Percentiles rank a stretch among this genome's conserved stretches.
phyloP scores from a whole-genome alignment of 1,140 invertebrate species.

The Bombyx mandarina region DNA sequence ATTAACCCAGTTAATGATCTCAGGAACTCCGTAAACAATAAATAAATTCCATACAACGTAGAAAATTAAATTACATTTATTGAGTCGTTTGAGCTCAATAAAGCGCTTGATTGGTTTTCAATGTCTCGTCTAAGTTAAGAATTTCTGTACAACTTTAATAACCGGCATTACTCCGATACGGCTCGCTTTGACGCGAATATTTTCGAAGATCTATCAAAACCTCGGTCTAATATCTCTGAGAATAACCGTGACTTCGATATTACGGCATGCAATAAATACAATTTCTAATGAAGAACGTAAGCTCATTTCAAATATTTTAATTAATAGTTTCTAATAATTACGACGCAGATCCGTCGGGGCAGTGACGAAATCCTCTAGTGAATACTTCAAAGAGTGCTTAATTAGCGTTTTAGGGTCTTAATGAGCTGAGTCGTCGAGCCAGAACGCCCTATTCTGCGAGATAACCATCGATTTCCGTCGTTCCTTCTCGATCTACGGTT shows the following conservation, averaged over 20 bases:
- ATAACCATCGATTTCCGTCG: background rate
- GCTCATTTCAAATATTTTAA: background rate
- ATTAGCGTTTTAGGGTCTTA: slow-evolving; percentile 52
- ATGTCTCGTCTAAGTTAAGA: slow-evolving; percentile 6
- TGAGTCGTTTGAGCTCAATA: slow-evolving; percentile 1
- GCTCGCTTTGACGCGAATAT: slow-evolving; percentile 10
- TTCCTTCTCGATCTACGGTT: too few species aligned
- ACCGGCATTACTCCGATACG: slow-evolving; percentile 11
- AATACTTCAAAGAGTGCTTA: slow-evolving; percentile 50
- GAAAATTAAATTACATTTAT: slow-evolving; percentile 10
- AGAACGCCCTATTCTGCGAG: slow-evolving; percentile 4
- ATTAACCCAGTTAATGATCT: too few species aligned
- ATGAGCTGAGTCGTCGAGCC: slow-evolving; percentile 40
- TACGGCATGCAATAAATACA: too few species aligned
- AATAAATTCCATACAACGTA: slow-evolving; percentile 4
- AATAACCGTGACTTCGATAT: too few species aligned
- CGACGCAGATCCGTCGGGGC: slow-evolving; percentile 22
- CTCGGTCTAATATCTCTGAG: background rate
- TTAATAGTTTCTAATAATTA: background rate
- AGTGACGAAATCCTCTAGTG: slow-evolving; percentile 31
- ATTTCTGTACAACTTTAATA: slow-evolving; percentile 18
- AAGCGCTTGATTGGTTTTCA: slow-evolving; percentile 11
- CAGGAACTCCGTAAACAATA: background rate
- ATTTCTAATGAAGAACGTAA: background rate
- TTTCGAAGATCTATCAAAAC: slow-evolving; percentile 15